A percentile compares a stretch with the other conserved stretches of the same genome.
Evolutionary conservation across 2,113 vertebrate genomes (phyloP).

Genomic region (Stigmatopora nigra): DNA sequence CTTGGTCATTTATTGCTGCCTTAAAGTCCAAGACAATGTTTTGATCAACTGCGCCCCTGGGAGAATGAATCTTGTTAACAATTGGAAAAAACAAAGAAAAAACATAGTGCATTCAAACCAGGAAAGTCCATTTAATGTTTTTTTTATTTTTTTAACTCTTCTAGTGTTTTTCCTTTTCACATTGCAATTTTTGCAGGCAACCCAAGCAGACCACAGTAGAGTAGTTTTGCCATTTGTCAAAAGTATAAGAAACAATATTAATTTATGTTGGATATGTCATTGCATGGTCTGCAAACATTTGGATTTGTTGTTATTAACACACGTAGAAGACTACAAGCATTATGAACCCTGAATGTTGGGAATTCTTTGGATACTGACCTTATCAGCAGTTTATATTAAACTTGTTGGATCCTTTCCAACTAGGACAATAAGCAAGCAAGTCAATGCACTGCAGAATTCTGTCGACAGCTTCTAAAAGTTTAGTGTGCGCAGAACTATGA

Average conservation of each 20-base stretch:
- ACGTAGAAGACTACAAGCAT: background rate
- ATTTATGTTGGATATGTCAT: background rate
- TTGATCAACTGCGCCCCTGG: no score
- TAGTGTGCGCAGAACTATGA: constrained; percentile 50
- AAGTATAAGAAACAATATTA: background rate
- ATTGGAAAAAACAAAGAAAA: no score
- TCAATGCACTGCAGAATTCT: background rate
- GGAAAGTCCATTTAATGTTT: no score
- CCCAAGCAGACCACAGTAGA: background rate
- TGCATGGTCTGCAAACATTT: background rate
- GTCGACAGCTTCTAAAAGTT: constrained; percentile 18
- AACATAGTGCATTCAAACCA: no score
- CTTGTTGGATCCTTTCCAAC: constrained; percentile 2
- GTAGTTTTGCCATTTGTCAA: background rate
- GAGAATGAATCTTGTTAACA: no score
- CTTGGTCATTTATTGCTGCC: no score
- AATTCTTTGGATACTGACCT: constrained; percentile 1
- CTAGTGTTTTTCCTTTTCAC: no score
- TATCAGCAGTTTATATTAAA: background rate
- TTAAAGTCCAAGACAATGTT: no score
- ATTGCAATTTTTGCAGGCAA: background rate
- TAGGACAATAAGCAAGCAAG: background rate
- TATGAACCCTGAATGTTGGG: background rate
- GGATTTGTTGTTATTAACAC: background rate
- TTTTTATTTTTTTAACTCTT: no score